Evolutionary conservation across 2,113 vertebrate species (phyloP).

Genomic region (Dipodomys merriami): DNA sequence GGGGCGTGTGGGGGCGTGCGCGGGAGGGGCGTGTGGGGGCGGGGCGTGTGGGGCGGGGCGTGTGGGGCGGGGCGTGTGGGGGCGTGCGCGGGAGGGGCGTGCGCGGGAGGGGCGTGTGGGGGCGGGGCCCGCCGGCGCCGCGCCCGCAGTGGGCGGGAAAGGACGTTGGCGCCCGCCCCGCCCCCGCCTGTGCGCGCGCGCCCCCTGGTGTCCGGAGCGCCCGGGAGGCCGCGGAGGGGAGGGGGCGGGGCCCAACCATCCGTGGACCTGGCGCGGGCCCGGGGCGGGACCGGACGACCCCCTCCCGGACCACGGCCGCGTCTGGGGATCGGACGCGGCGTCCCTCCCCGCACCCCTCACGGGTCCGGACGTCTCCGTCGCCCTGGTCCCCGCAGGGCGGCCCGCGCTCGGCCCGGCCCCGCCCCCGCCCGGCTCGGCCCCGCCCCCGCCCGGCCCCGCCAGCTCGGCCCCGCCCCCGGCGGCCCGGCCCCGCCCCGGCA

Average conservation of each 20-base stretch:
- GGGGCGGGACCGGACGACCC: background rate
- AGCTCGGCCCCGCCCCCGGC: constrained; percentile 1
- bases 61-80: too few species aligned
- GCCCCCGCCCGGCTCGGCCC: too few species aligned
- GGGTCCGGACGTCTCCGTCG: background rate
- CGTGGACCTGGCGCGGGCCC: background rate
- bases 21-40: too few species aligned
- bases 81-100: background rate
- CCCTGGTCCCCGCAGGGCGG: background rate
- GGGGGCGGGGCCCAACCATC: background rate
- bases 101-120: background rate
- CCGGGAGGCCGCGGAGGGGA: background rate
- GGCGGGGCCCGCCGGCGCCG: constrained; percentile 26
- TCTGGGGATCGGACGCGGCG: background rate
- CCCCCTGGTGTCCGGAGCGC: constrained; percentile 41
- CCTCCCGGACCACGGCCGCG: background rate
- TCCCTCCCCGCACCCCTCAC: background rate
- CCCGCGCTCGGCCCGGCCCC: background rate
- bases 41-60: too few species aligned
- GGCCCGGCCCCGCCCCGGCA: too few species aligned
- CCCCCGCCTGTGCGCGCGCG: constrained; percentile 22
- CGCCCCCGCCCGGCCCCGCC: background rate
- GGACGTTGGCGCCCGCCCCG: constrained; percentile 35
- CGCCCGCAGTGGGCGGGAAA: constrained; percentile 63
- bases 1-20: too few species aligned